phyloP scores from a whole-genome alignment of 1,140 invertebrate genomes.

The Cataglyphis hispanica region DNA sequence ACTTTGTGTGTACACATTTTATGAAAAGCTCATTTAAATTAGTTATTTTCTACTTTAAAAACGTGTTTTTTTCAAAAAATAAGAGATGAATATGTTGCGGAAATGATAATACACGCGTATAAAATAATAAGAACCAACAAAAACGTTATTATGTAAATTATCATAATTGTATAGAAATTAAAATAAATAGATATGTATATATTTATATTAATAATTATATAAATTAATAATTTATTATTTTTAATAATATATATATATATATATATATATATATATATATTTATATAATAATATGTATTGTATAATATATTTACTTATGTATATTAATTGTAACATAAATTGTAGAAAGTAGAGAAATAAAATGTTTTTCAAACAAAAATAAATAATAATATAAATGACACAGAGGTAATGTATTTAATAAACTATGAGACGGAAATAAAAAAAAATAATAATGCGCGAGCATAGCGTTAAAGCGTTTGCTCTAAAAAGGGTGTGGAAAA shows the following conservation, averaged over 20 bases:
- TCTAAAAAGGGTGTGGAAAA: conserved; percentile 2
- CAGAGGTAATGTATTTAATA: background rate
- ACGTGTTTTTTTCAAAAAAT: conserved; percentile 6
- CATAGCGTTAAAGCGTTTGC: conserved; percentile 11
- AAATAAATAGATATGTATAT: too few relatives aligned
- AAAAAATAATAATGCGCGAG: background rate
- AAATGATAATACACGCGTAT: background rate
- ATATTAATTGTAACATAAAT: background rate
- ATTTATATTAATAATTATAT: background rate
- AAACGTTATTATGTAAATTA: background rate
- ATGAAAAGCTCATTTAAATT: too few relatives aligned
- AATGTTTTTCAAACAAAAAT: background rate
- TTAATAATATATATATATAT: background rate
- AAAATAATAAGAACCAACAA: conserved; percentile 22
- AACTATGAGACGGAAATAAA: background rate
- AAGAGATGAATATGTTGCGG: background rate
- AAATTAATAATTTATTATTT: background rate
- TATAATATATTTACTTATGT: background rate
- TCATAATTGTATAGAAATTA: too few relatives aligned
- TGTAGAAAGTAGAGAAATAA: background rate
- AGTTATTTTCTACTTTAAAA: conserved; percentile 12
- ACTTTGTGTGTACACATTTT: background rate
- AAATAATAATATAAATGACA: background rate
- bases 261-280: background rate
- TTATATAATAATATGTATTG: background rate